Evolutionary conservation across 2,113 vertebrate species (phyloP).

Genomic region (Oreochromis spilurus): DNA sequence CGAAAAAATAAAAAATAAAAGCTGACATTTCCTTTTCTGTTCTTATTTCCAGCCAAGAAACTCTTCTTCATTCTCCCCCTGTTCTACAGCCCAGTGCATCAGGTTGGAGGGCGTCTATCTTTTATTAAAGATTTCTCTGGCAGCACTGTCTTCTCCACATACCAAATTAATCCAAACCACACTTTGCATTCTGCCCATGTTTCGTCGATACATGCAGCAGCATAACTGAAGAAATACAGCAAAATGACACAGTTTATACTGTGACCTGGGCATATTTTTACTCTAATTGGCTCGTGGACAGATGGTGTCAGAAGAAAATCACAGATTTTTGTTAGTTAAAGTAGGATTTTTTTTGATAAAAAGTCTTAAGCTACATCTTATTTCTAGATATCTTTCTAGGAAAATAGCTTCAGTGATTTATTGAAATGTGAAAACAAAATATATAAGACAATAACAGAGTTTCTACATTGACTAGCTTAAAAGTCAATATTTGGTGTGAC

Average conservation of each 20-base stretch:
- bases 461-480: background rate
- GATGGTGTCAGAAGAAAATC: background rate
- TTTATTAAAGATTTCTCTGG: conserved; percentile 13
- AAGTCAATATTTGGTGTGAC: background rate
- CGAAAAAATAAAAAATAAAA: background rate
- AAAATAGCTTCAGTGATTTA: background rate
- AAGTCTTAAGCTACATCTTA: background rate
- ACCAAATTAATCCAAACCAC: background rate
- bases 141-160: background rate
- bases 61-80: background rate
- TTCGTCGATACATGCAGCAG: background rate
- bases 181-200: background rate
- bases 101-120: background rate
- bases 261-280: background rate
- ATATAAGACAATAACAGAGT: background rate
- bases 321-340: background rate
- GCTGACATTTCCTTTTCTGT: background rate
- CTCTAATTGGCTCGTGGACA: background rate
- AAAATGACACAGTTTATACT: background rate
- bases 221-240: background rate
- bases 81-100: background rate
- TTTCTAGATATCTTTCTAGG: background rate
- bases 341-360: background rate
- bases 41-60: background rate
- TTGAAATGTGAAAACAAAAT: background rate